phyloP scores from a whole-genome alignment of 2,797 vertebrate genomes.

The Tadarida brasiliensis region DNA sequence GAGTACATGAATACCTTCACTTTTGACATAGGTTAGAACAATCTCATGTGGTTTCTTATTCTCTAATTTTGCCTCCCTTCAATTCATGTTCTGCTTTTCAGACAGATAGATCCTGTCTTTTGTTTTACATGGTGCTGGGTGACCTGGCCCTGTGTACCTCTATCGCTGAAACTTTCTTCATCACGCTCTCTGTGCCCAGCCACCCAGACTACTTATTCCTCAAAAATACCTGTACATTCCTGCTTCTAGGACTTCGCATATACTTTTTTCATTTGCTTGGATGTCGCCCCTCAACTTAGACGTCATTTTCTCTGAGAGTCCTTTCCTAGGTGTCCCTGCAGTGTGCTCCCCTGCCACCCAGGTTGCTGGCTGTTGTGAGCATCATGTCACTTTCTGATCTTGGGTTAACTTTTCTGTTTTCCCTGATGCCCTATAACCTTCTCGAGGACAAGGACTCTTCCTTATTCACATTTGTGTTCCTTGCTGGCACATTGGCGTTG shows the following conservation, averaged over 20 bases:
- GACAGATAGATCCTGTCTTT: background rate
- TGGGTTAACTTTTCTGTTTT: background rate
- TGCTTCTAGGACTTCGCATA: background rate
- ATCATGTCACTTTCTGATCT: background rate
- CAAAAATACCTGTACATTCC: background rate
- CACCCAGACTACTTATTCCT: background rate
- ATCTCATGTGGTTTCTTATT: background rate
- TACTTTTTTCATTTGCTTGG: background rate
- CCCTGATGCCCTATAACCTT: background rate
- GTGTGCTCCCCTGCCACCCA: background rate
- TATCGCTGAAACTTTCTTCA: background rate
- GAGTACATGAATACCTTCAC: background rate
- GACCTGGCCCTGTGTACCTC: background rate
- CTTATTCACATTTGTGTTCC: background rate
- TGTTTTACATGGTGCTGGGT: background rate
- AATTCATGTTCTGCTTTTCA: background rate
- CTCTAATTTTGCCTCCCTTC: constrained; percentile 46
- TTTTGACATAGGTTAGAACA: background rate
- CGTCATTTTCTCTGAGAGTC: background rate
- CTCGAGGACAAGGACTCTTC: background rate
- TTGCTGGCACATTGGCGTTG: background rate
- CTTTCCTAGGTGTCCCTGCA: background rate
- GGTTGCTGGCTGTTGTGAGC: background rate
- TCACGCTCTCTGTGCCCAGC: background rate
- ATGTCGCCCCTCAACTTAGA: background rate